Conservation (phyloP, 2,888 invertebrate species). For the Andrena bucephala region DNA sequence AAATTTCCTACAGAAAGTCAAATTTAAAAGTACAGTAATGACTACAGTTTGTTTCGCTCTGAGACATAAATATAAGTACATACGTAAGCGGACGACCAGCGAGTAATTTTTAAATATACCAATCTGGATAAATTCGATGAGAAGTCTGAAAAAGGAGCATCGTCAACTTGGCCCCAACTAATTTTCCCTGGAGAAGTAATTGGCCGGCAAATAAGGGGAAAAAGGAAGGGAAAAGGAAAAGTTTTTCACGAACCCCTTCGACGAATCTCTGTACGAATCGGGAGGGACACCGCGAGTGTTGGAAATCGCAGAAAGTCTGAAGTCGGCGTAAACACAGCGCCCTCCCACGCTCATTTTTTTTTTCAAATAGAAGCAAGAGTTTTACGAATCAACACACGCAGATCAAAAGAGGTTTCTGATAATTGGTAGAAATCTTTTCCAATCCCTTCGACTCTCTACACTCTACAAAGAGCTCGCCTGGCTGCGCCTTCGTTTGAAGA, state of each 20-base stretch:
- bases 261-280: neutral
- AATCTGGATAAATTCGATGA: neutral
- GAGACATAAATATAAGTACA: too few species aligned
- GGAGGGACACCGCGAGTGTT: neutral
- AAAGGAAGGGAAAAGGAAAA: neutral
- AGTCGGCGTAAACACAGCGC: slow-evolving; percentile 17
- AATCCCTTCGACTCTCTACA: slow-evolving; percentile 40
- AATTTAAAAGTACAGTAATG: too few species aligned
- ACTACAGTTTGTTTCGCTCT: too few species aligned
- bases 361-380: slow-evolving; percentile 79
- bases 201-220: slow-evolving; percentile 34
- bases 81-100: neutral
- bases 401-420: slow-evolving; percentile 83
- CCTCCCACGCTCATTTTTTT: slow-evolving; percentile 43
- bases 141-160: neutral
- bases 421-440: slow-evolving; percentile 83
- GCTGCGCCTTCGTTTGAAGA: slow-evolving; percentile 79
- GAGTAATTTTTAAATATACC: neutral
- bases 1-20: too few species aligned
- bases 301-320: slow-evolving; percentile 2
- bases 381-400: slow-evolving; percentile 82
- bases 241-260: slow-evolving; percentile 33
- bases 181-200: slow-evolving; percentile 32
- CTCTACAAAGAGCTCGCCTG: slow-evolving; percentile 31
- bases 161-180: neutral